A percentile compares a stretch with the other conserved stretches of the same genome.
These are phyloP conservation scores for Hofmannophila pseudospretella DNA, from an alignment of 2,888 invertebrate species.

Conservation along the genomic window DNA sequence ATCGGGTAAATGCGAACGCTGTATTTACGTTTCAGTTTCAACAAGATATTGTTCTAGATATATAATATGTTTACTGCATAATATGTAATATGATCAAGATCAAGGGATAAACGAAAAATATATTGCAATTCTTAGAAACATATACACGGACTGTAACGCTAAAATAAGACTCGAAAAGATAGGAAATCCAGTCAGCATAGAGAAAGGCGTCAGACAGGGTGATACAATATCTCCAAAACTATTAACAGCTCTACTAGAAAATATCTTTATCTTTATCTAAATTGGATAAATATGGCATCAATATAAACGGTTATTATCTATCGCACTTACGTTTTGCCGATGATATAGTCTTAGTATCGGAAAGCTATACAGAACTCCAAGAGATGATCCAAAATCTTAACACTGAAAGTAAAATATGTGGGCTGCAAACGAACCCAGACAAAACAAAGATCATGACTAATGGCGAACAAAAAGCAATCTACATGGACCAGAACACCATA, in stretches of 20 bases:
- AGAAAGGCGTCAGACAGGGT: not conserved
- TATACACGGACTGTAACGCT: not conserved
- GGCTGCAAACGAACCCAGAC: not conserved
- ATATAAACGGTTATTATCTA: not conserved
- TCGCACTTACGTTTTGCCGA: too few relatives aligned
- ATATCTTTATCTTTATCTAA: not conserved
- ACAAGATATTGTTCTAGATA: too few relatives aligned
- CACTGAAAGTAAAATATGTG: not conserved
- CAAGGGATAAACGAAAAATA: not conserved
- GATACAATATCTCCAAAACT: not conserved
- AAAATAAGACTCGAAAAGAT: not conserved
- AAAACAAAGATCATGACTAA: not conserved
- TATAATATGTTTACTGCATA: slow-evolving; percentile 5
- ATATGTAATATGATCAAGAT: too few relatives aligned
- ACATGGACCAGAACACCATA: not conserved
- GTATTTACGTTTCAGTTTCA: too few relatives aligned
- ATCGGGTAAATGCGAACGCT: too few relatives aligned
- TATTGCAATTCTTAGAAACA: not conserved
- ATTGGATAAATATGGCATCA: not conserved
- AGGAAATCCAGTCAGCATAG: not conserved
- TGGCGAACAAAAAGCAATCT: not conserved
- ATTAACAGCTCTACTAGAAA: not conserved
- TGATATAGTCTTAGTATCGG: not conserved
- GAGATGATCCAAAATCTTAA: not conserved
- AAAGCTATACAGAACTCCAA: not conserved